Percentiles rank a stretch among this genome's conserved stretches.
These are phyloP conservation scores for Melipona beecheii DNA, from an alignment of 2,888 invertebrate genomes.

Conservation along the genomic window DNA sequence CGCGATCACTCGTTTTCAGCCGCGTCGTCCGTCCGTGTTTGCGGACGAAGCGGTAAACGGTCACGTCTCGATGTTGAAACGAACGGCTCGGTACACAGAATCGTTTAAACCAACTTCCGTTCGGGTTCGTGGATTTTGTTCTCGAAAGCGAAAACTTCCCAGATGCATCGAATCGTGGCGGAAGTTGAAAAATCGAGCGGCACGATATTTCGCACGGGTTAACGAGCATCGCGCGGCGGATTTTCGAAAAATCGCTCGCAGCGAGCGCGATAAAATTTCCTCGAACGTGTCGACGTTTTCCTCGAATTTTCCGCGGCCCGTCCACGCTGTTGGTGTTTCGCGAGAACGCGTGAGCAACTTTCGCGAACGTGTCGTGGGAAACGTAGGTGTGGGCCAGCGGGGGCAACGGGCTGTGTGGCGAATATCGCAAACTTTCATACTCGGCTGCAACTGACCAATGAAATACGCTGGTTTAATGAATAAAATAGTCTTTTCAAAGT, in stretches of 20 bases:
- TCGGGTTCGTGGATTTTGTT: neutral
- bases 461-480: neutral
- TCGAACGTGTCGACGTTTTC: slow-evolving; percentile 33
- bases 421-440: neutral
- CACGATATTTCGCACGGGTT: neutral
- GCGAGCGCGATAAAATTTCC: slow-evolving; percentile 32
- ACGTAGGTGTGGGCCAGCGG: neutral
- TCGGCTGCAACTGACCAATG: neutral
- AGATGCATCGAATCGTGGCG: too few relatives aligned
- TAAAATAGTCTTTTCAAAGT: neutral
- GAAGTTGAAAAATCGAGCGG: neutral
- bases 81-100: neutral
- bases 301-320: slow-evolving; percentile 32
- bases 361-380: slow-evolving; percentile 10
- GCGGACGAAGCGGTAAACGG: neutral
- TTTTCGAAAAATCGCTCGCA: slow-evolving; percentile 28
- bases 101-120: neutral
- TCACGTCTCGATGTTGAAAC: neutral
- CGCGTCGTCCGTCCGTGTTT: slow-evolving; percentile 15
- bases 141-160: neutral
- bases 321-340: slow-evolving; percentile 19
- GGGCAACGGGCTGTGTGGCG: too few relatives aligned
- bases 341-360: slow-evolving; percentile 11
- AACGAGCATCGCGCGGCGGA: neutral
- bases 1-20: slow-evolving; percentile 14